A percentile compares a stretch with the other conserved stretches of the same genome.
phyloP scores from a whole-genome alignment of 2,113 vertebrate species.

The Alaudala cheleensis region DNA sequence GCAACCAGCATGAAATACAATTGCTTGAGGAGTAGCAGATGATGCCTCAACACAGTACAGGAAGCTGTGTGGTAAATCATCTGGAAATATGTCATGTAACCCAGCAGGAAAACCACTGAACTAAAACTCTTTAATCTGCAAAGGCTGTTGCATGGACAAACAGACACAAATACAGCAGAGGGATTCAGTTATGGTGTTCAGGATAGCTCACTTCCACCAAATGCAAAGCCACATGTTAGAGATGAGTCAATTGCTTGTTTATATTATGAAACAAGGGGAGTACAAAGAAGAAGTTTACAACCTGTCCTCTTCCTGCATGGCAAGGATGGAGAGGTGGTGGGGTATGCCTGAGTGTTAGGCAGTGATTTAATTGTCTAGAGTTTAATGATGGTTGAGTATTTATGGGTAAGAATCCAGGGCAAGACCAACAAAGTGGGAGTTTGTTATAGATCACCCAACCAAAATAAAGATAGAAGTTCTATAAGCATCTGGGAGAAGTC shows the following conservation, averaged over 20 bases:
- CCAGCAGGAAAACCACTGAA: neutral
- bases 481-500: neutral
- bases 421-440: neutral
- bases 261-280: neutral
- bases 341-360: neutral
- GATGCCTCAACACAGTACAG: neutral
- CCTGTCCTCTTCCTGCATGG: neutral
- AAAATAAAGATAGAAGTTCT: neutral
- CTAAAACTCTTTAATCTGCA: neutral
- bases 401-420: neutral
- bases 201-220: neutral
- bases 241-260: neutral
- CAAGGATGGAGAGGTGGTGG: neutral
- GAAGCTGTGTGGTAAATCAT: constrained; percentile 8
- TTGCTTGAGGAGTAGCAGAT: constrained; percentile 35
- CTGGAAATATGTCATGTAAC: constrained; percentile 5
- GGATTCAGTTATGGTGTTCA: neutral
- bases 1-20: constrained; percentile 3
- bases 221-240: neutral
- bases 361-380: neutral
- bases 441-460: too few species aligned
- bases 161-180: neutral
- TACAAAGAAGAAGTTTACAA: neutral
- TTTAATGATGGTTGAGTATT: neutral
- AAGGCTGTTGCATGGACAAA: neutral